Evolutionary conservation across 2,797 vertebrate species (phyloP).

Genomic region (Phyllotis vaccarum): DNA sequence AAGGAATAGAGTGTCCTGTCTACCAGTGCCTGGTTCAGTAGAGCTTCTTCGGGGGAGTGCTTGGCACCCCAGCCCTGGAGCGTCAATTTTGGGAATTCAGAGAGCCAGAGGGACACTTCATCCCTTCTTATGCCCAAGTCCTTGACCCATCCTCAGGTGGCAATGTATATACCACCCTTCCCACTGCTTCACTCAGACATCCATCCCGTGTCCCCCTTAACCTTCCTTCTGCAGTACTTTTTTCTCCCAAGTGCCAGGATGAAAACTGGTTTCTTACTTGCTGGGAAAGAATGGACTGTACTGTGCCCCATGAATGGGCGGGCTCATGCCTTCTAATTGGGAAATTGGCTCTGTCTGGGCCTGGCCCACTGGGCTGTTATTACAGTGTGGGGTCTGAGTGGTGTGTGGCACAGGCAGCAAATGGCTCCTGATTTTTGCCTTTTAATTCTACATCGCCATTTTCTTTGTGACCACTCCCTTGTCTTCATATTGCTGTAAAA

Average conservation of each 20-base stretch:
- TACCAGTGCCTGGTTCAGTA: too few relatives aligned
- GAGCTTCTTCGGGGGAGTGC: neutral
- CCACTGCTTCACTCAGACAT: neutral
- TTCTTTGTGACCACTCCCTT: neutral
- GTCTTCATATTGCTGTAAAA: neutral
- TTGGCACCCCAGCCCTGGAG: neutral
- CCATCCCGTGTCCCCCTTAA: neutral
- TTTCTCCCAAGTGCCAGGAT: neutral
- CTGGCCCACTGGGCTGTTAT: neutral
- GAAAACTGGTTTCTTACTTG: neutral
- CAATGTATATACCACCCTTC: neutral
- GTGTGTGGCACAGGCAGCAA: neutral
- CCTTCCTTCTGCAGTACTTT: neutral
- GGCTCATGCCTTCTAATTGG: slow-evolving; percentile 1
- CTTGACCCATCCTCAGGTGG: neutral
- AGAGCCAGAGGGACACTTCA: neutral
- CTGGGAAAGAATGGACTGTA: neutral
- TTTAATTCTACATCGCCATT: neutral
- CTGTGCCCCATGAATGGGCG: neutral
- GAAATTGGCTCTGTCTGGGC: slow-evolving; percentile 14
- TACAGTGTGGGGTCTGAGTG: neutral
- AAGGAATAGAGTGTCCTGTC: neutral
- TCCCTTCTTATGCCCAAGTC: neutral
- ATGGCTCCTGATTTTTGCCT: neutral
- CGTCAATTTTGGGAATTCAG: neutral